Evolutionary conservation across 2,797 vertebrate species (phyloP).

Genomic region (Pelochelys cantorii): DNA sequence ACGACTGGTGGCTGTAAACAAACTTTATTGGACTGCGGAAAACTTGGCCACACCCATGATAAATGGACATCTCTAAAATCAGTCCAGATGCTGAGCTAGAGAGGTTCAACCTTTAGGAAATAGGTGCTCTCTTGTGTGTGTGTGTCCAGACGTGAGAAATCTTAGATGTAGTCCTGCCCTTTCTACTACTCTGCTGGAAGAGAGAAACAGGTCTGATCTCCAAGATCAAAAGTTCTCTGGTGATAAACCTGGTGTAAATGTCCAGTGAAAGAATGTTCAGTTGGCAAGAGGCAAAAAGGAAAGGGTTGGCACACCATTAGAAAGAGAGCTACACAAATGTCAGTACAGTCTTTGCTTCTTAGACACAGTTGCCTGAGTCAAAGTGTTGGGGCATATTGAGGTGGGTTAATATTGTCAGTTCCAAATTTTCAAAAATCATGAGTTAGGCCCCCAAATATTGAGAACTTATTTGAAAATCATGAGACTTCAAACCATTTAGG

Average conservation of each 20-base stretch:
- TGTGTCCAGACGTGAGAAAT: background rate
- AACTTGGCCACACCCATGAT: too few relatives aligned
- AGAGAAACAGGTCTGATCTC: background rate
- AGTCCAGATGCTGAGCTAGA: too few relatives aligned
- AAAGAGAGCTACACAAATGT: accelerated
- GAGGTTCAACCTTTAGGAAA: background rate
- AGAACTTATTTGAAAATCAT: accelerated
- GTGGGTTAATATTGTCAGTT: accelerated
- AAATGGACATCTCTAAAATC: too few relatives aligned
- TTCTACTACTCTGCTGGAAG: too few relatives aligned
- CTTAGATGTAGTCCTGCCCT: background rate
- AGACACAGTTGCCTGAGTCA: background rate
- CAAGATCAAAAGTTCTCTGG: background rate
- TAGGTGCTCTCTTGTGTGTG: background rate
- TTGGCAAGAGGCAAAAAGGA: background rate
- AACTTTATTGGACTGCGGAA: too few relatives aligned
- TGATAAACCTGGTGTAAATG: accelerated
- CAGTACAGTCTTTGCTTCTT: background rate
- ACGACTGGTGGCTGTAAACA: too few relatives aligned
- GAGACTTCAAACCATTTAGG: background rate
- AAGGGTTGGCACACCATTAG: background rate
- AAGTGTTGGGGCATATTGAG: too few relatives aligned
- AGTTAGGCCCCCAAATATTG: accelerated
- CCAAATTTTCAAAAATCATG: accelerated
- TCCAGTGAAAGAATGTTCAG: accelerated